Percentiles rank a stretch among this genome's conserved stretches.
phyloP scores from a whole-genome alignment of 92 coral and sea anemone genomes.

The Siderastrea radians region DNA sequence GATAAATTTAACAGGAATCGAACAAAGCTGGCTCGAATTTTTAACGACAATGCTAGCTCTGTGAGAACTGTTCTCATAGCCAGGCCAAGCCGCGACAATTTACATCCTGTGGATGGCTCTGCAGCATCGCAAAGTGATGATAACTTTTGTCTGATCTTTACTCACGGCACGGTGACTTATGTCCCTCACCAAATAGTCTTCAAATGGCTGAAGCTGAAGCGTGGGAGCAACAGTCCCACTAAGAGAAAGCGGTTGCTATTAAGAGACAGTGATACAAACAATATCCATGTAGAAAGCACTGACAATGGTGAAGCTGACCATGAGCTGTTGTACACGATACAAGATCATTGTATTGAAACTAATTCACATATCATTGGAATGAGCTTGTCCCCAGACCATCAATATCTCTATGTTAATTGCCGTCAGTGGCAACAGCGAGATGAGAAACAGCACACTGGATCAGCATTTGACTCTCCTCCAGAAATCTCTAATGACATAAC shows the following conservation, averaged over 20 bases:
- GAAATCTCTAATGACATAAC: slow-evolving; percentile 80
- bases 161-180: slow-evolving; percentile 84
- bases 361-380: slow-evolving; percentile 87
- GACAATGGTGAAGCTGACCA: background rate
- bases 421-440: slow-evolving; percentile 76
- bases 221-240: background rate
- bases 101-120: background rate
- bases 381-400: slow-evolving; percentile 79
- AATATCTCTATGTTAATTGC: slow-evolving; percentile 86
- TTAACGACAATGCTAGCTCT: slow-evolving; percentile 83
- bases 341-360: slow-evolving; percentile 84
- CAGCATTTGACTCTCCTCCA: slow-evolving; percentile 50
- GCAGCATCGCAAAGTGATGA: slow-evolving; percentile 2
- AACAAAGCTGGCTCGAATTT: slow-evolving; percentile 63
- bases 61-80: slow-evolving; percentile 88
- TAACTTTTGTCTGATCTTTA: slow-evolving; percentile 71
- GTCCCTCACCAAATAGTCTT: slow-evolving; percentile 88
- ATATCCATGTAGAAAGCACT: background rate
- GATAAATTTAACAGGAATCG: slow-evolving; percentile 10
- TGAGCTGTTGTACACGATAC: slow-evolving; percentile 22
- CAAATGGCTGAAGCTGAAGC: slow-evolving; percentile 45
- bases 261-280: background rate
- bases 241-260: background rate
- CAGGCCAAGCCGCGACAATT: slow-evolving; percentile 29
- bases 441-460: background rate